Base-by-base conservation (phyloP, 2,113 vertebrate genomes). In the Takifugu bimaculatus region DNA sequence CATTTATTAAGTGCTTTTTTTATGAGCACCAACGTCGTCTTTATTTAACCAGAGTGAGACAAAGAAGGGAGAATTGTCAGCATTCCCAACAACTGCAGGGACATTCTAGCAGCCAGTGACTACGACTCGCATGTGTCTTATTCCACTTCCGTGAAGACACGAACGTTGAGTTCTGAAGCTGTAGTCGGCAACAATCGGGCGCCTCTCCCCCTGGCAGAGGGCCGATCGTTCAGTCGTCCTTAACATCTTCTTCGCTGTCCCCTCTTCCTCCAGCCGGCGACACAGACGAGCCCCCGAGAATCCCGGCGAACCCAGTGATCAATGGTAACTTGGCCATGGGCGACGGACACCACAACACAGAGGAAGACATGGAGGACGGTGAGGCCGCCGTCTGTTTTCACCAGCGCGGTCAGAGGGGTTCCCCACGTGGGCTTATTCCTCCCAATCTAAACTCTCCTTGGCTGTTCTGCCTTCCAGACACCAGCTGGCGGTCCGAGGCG, bases 321-420 rank as follows among this genome's bases (percentile, higher is more conserved):
- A 99, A 98, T 75, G 97, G 97, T 67, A 99, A 99, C 65, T 90
- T 99, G 85, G 94, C 96, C n/a, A 94, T 98, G 93, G 94, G 93
- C 60, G 97, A 99, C 0, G 96, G 96, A 57, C 96, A 98, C 80
- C 96, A 94, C 86, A 98, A 95, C 88, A 92, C 94, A 50, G 97
- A 99, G 79, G 96, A 98, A 77, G 97, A 99, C 65, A 99, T 99
- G 96, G 97, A 99, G 81, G 97, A 99, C 48, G 97, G 97, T 99
- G 75, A 92, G 93, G n/a, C 58, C 13, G 27, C 52, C 28, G 27
- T 35, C 13, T n/a, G n/a, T 25, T 42, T 44, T 42, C 28, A 29
- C 4, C 3, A 25, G 15, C 14, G 32, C 2, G 0, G n/a, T 6
- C 2, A 9, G 14, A 6, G 20, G 20, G 20, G 20, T 20, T 20